Percentiles rank a stretch among this genome's conserved stretches.
These are phyloP conservation scores for Ptychobarbus kaznakovi DNA, from an alignment of 2,797 vertebrate species.

Conservation along the genomic window DNA sequence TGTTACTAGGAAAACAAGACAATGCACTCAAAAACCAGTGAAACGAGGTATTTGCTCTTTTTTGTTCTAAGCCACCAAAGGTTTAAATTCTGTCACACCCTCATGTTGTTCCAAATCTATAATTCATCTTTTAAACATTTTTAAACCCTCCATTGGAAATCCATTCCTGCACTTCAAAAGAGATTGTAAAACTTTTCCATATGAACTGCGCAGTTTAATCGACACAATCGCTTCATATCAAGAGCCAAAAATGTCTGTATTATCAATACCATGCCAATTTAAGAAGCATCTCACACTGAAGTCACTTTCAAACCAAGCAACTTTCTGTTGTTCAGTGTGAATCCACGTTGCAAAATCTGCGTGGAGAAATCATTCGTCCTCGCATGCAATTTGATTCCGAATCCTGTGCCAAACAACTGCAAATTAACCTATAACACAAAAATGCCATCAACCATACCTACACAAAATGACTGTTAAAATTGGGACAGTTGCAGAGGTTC, in stretches of 20 bases:
- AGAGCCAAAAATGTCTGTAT: neutral
- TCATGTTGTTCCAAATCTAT: neutral
- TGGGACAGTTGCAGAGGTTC: too few relatives aligned
- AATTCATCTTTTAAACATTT: neutral
- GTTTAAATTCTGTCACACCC: neutral
- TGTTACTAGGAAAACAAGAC: neutral
- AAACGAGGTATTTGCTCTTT: neutral
- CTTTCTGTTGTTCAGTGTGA: neutral
- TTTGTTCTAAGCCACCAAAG: neutral
- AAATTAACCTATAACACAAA: too few relatives aligned
- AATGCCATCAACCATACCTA: too few relatives aligned
- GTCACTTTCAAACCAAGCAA: neutral
- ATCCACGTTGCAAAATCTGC: neutral
- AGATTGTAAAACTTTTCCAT: neutral
- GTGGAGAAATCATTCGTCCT: neutral
- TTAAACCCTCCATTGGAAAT: neutral
- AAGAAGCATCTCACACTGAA: neutral
- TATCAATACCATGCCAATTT: neutral
- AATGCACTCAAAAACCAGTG: neutral
- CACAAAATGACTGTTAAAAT: too few relatives aligned
- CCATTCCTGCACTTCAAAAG: neutral
- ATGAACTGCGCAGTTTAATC: neutral
- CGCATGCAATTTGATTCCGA: neutral
- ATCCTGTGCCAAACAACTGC: too few relatives aligned
- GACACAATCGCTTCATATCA: neutral